A percentile compares a stretch with the other conserved stretches of the same genome.
Evolutionary conservation across 2,113 vertebrate genomes (phyloP).

Genomic region (Alethe diademata): DNA sequence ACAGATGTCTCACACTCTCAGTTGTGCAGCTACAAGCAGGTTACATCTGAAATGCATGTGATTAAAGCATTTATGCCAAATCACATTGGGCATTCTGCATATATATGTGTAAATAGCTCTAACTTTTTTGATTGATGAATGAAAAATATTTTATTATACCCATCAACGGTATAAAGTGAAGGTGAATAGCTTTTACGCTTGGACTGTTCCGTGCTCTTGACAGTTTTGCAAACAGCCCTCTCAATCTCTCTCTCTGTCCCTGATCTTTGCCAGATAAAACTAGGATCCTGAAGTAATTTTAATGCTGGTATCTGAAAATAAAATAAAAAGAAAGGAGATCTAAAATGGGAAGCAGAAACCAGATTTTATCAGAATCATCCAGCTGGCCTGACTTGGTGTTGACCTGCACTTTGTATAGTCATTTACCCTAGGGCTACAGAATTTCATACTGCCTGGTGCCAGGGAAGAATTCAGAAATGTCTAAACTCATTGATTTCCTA

Average conservation of each 20-base stretch:
- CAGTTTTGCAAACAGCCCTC: conserved; percentile 28
- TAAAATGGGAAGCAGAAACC: neutral
- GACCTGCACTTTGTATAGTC: neutral
- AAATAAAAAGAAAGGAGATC: neutral
- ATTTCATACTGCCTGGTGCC: neutral
- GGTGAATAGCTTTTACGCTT: conserved; percentile 50
- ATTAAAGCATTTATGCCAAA: conserved; percentile 1
- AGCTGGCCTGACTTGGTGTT: neutral
- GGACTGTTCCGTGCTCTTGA: neutral
- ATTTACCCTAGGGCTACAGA: neutral
- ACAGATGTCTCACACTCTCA: neutral
- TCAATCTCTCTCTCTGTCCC: neutral
- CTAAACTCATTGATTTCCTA: conserved; percentile 9
- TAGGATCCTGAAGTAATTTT: neutral
- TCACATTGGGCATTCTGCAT: neutral
- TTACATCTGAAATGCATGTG: neutral
- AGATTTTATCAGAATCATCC: neutral
- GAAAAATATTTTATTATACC: conserved; percentile 36
- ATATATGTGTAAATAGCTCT: neutral
- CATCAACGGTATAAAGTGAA: neutral
- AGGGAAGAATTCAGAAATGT: neutral
- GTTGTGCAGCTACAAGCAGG: neutral
- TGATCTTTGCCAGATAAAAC: conserved; percentile 3
- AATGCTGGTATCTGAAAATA: neutral
- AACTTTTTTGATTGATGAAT: neutral